Conservation (phyloP, 1,140 invertebrate species). For the Stegodyphus mimosarum region DNA sequence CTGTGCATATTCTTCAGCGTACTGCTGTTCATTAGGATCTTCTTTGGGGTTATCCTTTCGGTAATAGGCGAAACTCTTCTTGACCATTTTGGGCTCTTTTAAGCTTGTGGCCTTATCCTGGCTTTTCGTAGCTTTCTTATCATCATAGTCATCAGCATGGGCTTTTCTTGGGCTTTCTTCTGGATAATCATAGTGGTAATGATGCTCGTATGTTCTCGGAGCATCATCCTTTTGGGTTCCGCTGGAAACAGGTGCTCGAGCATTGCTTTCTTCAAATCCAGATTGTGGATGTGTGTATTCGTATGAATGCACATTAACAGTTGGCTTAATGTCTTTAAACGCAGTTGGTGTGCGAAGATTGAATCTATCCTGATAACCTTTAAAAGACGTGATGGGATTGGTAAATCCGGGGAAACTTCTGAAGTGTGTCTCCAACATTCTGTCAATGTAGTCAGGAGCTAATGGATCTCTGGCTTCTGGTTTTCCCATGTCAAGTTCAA, state of each 20-base stretch:
- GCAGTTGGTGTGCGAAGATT: conserved; percentile 22
- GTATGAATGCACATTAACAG: conserved; percentile 21
- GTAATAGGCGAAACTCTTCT: conserved; percentile 57
- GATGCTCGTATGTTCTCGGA: conserved; percentile 32
- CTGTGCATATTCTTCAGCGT: conserved; percentile 54
- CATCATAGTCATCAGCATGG: neutral
- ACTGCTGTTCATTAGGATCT: conserved; percentile 50
- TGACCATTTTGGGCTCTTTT: conserved; percentile 52
- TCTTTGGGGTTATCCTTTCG: conserved; percentile 54
- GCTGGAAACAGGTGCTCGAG: neutral
- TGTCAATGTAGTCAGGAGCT: conserved; percentile 47
- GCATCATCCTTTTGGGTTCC: neutral
- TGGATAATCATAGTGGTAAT: conserved; percentile 45
- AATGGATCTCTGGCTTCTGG: conserved; percentile 25
- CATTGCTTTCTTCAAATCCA: conserved; percentile 14
- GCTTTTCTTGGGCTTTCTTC: conserved; percentile 10
- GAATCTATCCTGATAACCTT: conserved; percentile 44
- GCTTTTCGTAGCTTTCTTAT: neutral
- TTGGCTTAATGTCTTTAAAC: conserved; percentile 53
- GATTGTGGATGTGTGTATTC: conserved; percentile 37
- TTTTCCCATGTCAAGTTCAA: conserved; percentile 4
- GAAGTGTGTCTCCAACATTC: conserved; percentile 48
- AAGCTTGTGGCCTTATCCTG: conserved; percentile 8
- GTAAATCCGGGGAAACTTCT: conserved; percentile 37
- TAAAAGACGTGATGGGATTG: conserved; percentile 41